Evolutionary conservation across 2,113 vertebrate species (phyloP).

Genomic region (Lycaon pictus): DNA sequence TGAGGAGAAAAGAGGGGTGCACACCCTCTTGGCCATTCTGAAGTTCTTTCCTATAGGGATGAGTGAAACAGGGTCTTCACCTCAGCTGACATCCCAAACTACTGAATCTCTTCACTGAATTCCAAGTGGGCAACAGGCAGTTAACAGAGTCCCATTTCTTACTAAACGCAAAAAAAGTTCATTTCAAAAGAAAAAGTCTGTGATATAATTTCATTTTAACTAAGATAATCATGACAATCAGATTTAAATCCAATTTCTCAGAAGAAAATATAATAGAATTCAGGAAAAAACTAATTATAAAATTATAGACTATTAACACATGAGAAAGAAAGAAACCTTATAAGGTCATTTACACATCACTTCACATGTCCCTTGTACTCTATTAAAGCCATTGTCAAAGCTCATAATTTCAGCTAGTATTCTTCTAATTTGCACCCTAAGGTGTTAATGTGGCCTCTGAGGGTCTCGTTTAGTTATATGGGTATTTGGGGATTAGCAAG

Average conservation of each 20-base stretch:
- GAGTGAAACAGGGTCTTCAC: background rate
- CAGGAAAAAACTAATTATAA: background rate
- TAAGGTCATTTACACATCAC: background rate
- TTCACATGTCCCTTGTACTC: background rate
- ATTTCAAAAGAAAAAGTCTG: background rate
- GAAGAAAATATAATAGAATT: slow-evolving; percentile 38
- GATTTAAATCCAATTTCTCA: background rate
- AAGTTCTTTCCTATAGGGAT: background rate
- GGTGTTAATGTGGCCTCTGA: background rate
- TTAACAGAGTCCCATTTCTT: background rate
- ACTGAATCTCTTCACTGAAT: background rate
- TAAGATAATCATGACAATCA: background rate
- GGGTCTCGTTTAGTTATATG: background rate
- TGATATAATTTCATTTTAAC: background rate
- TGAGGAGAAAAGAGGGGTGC: background rate
- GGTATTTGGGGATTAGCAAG: background rate
- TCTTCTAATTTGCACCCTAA: background rate
- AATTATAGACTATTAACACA: background rate
- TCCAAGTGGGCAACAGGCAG: background rate
- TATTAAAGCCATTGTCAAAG: background rate
- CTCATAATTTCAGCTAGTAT: background rate
- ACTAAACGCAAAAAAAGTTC: background rate
- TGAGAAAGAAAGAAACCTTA: slow-evolving; percentile 23
- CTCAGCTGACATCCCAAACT: background rate
- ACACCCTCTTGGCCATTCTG: background rate